Percentiles rank a stretch among this genome's conserved stretches.
phyloP scores from a whole-genome alignment of 2,797 vertebrate genomes.

The Rhadinocentrus ornatus region DNA sequence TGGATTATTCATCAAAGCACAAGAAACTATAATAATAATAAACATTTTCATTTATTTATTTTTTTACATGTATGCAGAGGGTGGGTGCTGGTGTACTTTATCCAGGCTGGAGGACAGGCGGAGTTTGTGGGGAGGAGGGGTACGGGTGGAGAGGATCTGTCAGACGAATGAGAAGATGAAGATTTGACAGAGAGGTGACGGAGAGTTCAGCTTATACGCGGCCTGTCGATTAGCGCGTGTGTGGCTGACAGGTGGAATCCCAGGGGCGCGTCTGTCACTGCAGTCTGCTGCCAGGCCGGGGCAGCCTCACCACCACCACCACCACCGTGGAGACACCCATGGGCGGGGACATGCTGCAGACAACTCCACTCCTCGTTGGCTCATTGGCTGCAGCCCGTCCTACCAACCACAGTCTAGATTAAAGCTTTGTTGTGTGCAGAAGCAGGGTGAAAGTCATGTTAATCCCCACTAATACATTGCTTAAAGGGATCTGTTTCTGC shows the following conservation, averaged over 20 bases:
- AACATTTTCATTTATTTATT: not conserved
- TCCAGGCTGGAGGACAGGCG: constrained; percentile 54
- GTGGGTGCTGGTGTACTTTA: constrained; percentile 19
- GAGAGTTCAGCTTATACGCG: constrained; percentile 90
- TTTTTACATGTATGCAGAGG: not conserved
- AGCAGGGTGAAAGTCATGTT: constrained; percentile 69
- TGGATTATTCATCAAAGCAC: constrained; percentile 30
- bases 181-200: constrained; percentile 90
- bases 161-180: constrained; percentile 88
- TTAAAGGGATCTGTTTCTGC: constrained; percentile 65
- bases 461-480: constrained; percentile 67
- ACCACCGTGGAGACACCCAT: constrained; percentile 71
- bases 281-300: constrained; percentile 86
- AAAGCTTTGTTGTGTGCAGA: constrained; percentile 73
- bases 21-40: not conserved
- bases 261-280: constrained; percentile 90
- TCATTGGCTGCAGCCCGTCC: constrained; percentile 10
- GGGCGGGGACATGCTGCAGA: constrained; percentile 41
- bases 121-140: constrained; percentile 47
- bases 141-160: constrained; percentile 64
- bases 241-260: constrained; percentile 93
- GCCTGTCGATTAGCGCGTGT: constrained; percentile 88
- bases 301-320: constrained; percentile 19
- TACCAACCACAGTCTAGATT: constrained; percentile 65
- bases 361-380: constrained; percentile 54